These are phyloP conservation scores for Nerophis lumbriciformis DNA, from an alignment of 2,113 vertebrate genomes.

Conservation along the genomic window DNA sequence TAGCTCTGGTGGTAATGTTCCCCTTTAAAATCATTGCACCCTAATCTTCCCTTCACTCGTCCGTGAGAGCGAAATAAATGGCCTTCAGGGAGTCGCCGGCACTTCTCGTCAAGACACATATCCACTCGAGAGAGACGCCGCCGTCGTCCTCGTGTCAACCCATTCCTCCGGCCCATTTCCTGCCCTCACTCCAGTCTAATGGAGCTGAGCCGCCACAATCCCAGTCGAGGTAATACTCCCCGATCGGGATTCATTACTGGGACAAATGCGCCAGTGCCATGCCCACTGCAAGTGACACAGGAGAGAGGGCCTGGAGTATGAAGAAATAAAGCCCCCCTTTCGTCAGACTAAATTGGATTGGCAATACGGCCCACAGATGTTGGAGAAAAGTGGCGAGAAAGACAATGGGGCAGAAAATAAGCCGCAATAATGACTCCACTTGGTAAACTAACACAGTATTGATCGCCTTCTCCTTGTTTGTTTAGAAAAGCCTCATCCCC, in stretches of 20 bases:
- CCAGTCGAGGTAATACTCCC: conserved; percentile 49
- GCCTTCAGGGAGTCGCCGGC: conserved; percentile 54
- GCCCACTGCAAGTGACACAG: conserved; percentile 32
- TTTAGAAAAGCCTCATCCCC: conserved; percentile 76
- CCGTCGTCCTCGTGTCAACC: conserved; percentile 61
- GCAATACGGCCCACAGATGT: conserved; percentile 60
- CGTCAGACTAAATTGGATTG: conserved; percentile 66
- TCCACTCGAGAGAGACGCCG: conserved; percentile 61
- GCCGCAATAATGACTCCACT: conserved; percentile 62
- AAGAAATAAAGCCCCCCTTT: conserved; percentile 42
- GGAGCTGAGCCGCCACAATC: conserved; percentile 44
- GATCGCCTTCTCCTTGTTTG: conserved; percentile 74
- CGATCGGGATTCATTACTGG: conserved; percentile 64
- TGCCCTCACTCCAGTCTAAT: conserved; percentile 59
- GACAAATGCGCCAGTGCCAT: conserved; percentile 29
- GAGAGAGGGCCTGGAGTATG: neutral
- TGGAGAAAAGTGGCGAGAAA: conserved; percentile 51
- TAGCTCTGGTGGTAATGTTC: too few species aligned
- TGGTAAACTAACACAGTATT: conserved; percentile 74
- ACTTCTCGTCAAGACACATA: conserved; percentile 66
- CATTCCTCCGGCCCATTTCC: conserved; percentile 53
- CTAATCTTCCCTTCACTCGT: conserved; percentile 56
- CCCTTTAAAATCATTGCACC: conserved; percentile 54
- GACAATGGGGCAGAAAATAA: conserved; percentile 69
- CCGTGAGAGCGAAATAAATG: conserved; percentile 68